These are phyloP conservation scores for Drosophila kepulauana DNA, from an alignment of 1,140 invertebrate genomes.

Conservation along the genomic window DNA sequence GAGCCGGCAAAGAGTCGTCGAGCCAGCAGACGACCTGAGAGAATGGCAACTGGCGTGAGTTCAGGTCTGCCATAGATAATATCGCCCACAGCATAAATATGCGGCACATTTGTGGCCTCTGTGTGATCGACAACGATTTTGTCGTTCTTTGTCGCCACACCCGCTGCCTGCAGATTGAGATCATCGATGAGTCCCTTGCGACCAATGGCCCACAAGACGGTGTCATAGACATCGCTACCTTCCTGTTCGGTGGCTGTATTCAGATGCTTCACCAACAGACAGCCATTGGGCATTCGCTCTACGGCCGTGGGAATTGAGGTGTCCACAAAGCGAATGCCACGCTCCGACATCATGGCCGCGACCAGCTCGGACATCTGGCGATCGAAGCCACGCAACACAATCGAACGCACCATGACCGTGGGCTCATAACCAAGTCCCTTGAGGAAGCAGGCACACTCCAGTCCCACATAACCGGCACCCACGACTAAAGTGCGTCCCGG, in stretches of 20 bases:
- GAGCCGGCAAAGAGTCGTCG: constrained; percentile 89
- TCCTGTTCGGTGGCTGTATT: constrained; percentile 86
- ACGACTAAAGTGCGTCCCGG: constrained; percentile 98
- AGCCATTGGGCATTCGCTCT: constrained; percentile 88
- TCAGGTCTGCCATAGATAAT: constrained; percentile 95
- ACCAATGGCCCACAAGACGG: constrained; percentile 94
- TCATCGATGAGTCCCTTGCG: constrained; percentile 90
- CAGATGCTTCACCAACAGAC: constrained; percentile 89
- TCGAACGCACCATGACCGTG: constrained; percentile 96
- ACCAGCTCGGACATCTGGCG: constrained; percentile 97
- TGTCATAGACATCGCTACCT: constrained; percentile 91
- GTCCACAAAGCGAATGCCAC: constrained; percentile 93
- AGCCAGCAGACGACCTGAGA: constrained; percentile 95
- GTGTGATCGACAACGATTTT: constrained; percentile 89
- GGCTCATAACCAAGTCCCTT: constrained; percentile 94
- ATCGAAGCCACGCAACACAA: constrained; percentile 98
- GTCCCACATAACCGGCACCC: constrained; percentile 97
- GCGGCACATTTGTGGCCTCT: constrained; percentile 94
- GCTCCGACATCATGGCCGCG: constrained; percentile 92
- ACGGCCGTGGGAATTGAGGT: constrained; percentile 92
- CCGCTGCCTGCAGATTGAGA: constrained; percentile 89
- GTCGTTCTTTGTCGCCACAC: constrained; percentile 86
- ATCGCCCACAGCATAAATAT: constrained; percentile 98
- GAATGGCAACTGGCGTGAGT: constrained; percentile 98
- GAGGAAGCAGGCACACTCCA: constrained; percentile 98